These are phyloP conservation scores for Collichthys lucidus DNA, from an alignment of 2,113 vertebrate genomes.

Conservation along the genomic window DNA sequence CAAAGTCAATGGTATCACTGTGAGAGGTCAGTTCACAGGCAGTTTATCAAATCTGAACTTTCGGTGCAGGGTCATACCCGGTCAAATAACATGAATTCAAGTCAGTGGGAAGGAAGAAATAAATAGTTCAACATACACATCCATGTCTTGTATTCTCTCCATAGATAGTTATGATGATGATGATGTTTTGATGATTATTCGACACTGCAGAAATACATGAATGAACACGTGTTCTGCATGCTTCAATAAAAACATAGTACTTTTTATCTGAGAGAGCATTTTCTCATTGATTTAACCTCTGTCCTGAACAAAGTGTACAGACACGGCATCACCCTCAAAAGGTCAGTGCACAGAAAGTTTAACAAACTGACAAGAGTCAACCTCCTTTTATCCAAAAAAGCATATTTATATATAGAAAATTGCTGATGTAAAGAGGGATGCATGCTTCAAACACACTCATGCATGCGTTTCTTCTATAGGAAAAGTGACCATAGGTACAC, in stretches of 20 bases:
- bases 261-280: neutral
- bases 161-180: too few species aligned
- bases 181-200: neutral
- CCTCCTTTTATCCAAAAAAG: too few species aligned
- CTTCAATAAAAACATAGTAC: neutral
- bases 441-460: too few species aligned
- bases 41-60: neutral
- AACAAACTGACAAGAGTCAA: too few species aligned
- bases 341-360: too few species aligned
- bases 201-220: neutral
- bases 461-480: neutral
- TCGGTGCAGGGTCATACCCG: too few species aligned
- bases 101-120: neutral
- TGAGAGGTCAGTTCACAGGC: neutral
- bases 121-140: neutral
- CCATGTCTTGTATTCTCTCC: neutral
- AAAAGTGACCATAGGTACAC: neutral
- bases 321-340: too few species aligned
- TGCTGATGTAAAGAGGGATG: too few species aligned
- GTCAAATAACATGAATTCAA: neutral
- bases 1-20: neutral
- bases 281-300: neutral
- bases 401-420: too few species aligned
- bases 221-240: neutral
- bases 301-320: too few species aligned